Base-by-base conservation (phyloP, 2,113 vertebrate species). In the Ondatra zibethicus region DNA sequence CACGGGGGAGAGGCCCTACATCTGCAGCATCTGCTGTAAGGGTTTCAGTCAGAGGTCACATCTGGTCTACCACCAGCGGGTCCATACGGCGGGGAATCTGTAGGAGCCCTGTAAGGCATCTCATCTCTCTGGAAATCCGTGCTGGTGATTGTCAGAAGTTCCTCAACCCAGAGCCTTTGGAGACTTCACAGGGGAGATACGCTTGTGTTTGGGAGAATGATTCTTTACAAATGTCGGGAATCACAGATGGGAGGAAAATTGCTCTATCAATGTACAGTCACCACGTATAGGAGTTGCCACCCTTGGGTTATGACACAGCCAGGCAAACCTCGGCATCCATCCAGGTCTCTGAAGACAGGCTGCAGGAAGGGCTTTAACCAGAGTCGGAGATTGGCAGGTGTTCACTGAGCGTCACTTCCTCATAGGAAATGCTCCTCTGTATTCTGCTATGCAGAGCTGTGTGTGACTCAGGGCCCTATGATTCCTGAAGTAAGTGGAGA, bases 1-100 rank as follows among this genome's bases (percentile, higher is more conserved):
- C 94, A 98, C 97, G 0, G 97, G 97, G 12, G 97, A 98, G 91
- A 90, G 95, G 63, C 97, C 97, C 0, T 97, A 98, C 61, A 95
- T 95, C 5, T 98, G 97, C 10, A 61, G 72, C 5, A 27, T 97
- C 7, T 98, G 97, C n/a, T 89, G 89, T 5, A 97, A 98, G 89
- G 97, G 97, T 82, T 97, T 97, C 87, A 98, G 97, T 47, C 97
- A 98, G 97, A 92, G 97, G 5, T 98, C 97, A 0, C 97, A 98
- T 12, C 97, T 97, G 0, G 97, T 96, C 0, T 98, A 98, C 92
- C 97, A 98, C 8, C 97, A 96, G 93, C 82, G 97, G 47, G 93
- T 98, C 58, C 97, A 98, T 7, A 8, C 58, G 0, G 96, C 78
- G 61, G 94, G 93, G 36, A 89, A 70, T 8, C 25, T 66, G 0